A percentile compares a stretch with the other conserved stretches of the same genome.
Conservation (phyloP, 2,113 vertebrate genomes). For the Alexandromys fortis region DNA sequence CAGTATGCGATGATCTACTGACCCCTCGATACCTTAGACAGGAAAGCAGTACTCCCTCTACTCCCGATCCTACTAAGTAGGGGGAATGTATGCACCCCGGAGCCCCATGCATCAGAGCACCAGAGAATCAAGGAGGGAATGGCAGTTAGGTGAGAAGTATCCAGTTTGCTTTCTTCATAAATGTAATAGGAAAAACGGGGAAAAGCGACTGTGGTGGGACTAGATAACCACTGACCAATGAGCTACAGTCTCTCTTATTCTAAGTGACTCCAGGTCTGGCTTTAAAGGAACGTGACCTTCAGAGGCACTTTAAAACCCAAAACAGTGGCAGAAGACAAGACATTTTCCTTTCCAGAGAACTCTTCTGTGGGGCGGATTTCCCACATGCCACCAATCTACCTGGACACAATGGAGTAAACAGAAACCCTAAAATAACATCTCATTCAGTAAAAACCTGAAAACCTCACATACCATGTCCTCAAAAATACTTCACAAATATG, state of each 20-base stretch:
- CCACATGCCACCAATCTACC: neutral
- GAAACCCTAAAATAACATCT: neutral
- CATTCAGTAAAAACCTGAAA: constrained; percentile 18
- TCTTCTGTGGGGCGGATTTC: neutral
- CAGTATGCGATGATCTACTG: neutral
- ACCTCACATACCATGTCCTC: neutral
- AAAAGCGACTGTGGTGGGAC: neutral
- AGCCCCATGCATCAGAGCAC: neutral
- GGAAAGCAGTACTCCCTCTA: neutral
- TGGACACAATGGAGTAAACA: neutral
- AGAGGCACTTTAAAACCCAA: neutral
- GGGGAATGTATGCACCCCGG: neutral
- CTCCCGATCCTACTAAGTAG: neutral
- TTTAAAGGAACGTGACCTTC: neutral
- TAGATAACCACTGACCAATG: neutral
- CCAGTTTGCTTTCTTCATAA: constrained; percentile 36
- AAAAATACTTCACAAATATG: constrained; percentile 36
- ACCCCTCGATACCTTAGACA: neutral
- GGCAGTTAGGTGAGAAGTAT: neutral
- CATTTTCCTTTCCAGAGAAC: neutral
- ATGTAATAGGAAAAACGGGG: neutral
- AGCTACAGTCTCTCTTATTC: neutral
- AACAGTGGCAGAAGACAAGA: neutral
- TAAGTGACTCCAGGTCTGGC: neutral
- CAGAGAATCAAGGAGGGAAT: neutral